Percentiles rank a stretch among this genome's conserved stretches.
Evolutionary conservation across 2,797 vertebrate genomes (phyloP).

Genomic region (Gymnopithys bicolor): DNA sequence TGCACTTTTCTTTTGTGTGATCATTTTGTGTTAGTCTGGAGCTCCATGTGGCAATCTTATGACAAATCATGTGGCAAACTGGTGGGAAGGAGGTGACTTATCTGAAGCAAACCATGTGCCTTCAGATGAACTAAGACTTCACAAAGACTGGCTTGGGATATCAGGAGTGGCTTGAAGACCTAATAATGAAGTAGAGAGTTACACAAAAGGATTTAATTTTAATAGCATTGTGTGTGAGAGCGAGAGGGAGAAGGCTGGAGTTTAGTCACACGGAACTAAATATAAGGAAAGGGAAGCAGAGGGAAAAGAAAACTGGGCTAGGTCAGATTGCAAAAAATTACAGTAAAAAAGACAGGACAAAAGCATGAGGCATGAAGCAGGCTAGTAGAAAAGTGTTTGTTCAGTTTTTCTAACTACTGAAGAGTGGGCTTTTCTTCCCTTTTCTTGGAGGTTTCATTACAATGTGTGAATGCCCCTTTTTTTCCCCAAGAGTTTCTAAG

Average conservation of each 20-base stretch:
- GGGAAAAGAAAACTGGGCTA: background rate
- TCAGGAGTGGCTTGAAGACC: background rate
- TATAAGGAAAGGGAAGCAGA: background rate
- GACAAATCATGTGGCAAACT: background rate
- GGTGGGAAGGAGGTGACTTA: background rate
- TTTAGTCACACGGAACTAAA: background rate
- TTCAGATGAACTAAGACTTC: background rate
- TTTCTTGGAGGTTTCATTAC: background rate
- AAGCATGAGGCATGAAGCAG: background rate
- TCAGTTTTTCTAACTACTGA: background rate
- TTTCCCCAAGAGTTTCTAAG: background rate
- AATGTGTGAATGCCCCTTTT: background rate
- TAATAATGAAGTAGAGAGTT: background rate
- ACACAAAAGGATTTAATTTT: slow-evolving; percentile 26
- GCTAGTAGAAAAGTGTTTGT: background rate
- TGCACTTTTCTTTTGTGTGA: background rate
- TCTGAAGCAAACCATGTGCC: background rate
- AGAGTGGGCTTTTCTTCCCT: background rate
- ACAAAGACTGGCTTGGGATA: background rate
- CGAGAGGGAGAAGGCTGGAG: background rate
- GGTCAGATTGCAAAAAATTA: background rate
- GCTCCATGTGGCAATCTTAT: background rate
- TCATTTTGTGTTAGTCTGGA: background rate
- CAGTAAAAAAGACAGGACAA: background rate
- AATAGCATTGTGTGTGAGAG: background rate